phyloP scores from a whole-genome alignment of 2,113 vertebrate genomes.

The Hyperoodon ampullatus region DNA sequence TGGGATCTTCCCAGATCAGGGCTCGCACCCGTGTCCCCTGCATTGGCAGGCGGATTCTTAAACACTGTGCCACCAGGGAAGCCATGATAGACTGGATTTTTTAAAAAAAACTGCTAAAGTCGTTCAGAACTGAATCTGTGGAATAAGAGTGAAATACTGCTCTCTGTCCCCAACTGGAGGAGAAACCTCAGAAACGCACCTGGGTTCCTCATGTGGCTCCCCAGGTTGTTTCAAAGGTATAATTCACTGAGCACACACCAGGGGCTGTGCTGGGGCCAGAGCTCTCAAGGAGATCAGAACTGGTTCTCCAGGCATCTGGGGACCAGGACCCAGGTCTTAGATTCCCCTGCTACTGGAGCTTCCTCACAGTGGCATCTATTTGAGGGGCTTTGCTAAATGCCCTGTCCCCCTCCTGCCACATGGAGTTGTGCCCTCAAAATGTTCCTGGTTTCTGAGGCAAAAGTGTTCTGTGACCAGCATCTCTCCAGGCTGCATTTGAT shows the following conservation, averaged over 20 bases:
- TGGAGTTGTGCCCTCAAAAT: neutral
- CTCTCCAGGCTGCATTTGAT: neutral
- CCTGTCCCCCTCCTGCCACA: neutral
- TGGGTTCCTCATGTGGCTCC: neutral
- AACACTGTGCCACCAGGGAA: too few relatives aligned
- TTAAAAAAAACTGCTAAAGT: neutral
- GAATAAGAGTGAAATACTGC: neutral
- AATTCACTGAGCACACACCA: neutral
- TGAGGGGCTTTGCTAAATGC: neutral
- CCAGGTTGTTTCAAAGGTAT: neutral
- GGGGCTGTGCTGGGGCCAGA: neutral
- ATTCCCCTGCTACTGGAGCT: too few relatives aligned
- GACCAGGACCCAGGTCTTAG: neutral
- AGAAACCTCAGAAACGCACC: neutral
- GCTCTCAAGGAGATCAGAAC: neutral
- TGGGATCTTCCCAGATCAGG: too few relatives aligned
- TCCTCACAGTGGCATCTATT: neutral
- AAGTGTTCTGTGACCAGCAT: neutral
- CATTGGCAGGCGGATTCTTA: too few relatives aligned
- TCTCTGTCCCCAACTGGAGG: neutral
- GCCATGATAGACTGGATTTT: neutral
- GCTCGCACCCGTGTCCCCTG: too few relatives aligned
- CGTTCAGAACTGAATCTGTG: neutral
- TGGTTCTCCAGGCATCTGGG: fast-evolving
- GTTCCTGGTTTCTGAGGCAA: neutral